Percentiles rank a stretch among this genome's conserved stretches.
Evolutionary conservation across 2,797 vertebrate genomes (phyloP).

Genomic region (Rhinichthys osculus): DNA sequence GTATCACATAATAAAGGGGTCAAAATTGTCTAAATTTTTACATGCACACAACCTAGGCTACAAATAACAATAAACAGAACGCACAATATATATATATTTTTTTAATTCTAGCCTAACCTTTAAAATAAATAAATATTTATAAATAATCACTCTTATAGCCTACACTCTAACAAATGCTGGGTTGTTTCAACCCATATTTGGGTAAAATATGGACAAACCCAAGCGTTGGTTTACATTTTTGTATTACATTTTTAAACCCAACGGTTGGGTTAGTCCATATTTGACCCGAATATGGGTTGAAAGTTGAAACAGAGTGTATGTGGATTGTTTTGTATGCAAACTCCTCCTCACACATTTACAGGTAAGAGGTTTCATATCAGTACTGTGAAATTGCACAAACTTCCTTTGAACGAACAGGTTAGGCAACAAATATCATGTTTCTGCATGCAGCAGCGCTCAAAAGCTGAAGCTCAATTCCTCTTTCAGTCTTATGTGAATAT

Average conservation of each 20-base stretch:
- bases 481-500: not conserved
- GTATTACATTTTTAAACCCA: too few species aligned
- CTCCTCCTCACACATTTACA: too few species aligned
- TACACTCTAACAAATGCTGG: too few species aligned
- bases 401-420: conserved; percentile 21
- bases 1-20: not conserved
- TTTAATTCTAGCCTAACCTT: not conserved
- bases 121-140: not conserved
- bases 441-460: conserved; percentile 7
- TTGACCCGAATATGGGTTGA: too few species aligned
- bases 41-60: not conserved
- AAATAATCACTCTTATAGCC: not conserved
- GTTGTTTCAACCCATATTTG: too few species aligned
- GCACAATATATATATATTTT: not conserved
- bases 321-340: not conserved
- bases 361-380: not conserved
- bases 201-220: too few species aligned
- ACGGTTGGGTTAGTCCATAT: too few species aligned
- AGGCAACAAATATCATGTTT: conserved; percentile 34
- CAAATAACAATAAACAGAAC: not conserved
- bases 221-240: too few species aligned
- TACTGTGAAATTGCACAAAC: not conserved
- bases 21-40: not conserved
- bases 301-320: not conserved
- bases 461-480: conserved; percentile 13